Percentiles rank a stretch among this genome's conserved stretches.
Conservation (phyloP, 2,113 vertebrate species). For the Chroicocephalus ridibundus region DNA sequence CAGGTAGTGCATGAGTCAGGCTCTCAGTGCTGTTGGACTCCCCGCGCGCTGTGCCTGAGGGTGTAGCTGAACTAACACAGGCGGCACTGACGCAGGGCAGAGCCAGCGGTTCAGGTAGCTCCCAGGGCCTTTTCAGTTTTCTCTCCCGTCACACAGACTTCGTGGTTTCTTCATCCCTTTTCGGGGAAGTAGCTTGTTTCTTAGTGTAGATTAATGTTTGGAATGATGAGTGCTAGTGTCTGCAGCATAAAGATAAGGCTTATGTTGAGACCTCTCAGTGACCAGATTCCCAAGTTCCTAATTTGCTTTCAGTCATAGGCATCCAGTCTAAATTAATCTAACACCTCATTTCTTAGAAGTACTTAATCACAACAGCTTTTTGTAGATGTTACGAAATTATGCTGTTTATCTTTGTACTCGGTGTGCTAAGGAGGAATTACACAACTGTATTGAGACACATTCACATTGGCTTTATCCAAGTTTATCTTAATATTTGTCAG, state of each 20-base stretch:
- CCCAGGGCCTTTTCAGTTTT: fast-evolving
- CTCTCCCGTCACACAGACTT: background rate
- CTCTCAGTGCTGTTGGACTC: background rate
- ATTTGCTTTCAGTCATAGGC: background rate
- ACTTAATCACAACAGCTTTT: background rate
- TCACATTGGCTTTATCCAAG: background rate
- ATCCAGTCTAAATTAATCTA: background rate
- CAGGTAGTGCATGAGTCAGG: background rate
- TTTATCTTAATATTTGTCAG: background rate
- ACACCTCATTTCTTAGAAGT: fast-evolving
- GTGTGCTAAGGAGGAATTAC: background rate
- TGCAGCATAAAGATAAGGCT: background rate
- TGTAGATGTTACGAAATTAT: background rate
- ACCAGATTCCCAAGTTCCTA: background rate
- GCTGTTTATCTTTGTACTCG: background rate
- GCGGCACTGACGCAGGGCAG: background rate
- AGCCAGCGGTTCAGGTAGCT: background rate
- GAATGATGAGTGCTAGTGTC: background rate
- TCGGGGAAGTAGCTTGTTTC: background rate
- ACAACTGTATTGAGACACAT: fast-evolving
- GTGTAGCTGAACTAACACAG: background rate
- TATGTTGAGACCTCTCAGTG: background rate
- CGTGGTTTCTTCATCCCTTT: background rate
- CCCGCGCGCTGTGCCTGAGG: background rate
- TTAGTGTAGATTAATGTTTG: background rate